phyloP scores from a whole-genome alignment of 2,797 vertebrate species.

The Dermochelys coriacea region DNA sequence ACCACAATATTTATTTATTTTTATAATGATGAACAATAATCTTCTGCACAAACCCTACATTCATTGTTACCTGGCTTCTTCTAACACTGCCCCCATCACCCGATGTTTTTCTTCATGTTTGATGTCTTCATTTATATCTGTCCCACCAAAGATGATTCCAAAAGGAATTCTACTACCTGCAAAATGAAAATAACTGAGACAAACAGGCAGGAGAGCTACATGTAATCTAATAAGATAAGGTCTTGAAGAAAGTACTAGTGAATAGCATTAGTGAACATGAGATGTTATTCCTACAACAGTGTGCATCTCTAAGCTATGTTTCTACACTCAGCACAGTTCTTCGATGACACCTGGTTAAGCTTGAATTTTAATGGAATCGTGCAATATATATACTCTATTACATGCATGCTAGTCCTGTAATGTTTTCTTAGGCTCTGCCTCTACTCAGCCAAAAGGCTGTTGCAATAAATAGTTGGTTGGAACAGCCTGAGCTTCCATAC shows the following conservation, averaged over 20 bases:
- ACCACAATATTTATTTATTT: neutral
- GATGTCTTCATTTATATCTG: constrained; percentile 96
- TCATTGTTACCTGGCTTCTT: constrained; percentile 88
- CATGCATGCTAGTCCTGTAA: neutral
- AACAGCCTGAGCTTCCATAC: neutral
- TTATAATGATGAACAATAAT: neutral
- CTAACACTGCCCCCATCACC: constrained; percentile 91
- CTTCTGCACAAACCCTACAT: neutral
- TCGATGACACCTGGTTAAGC: neutral
- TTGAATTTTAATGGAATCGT: accelerated
- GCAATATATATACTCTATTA: neutral
- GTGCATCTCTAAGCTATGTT: neutral
- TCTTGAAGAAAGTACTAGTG: neutral
- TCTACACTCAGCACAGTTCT: neutral
- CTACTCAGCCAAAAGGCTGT: neutral
- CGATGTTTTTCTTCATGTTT: constrained; percentile 86
- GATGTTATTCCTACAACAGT: neutral
- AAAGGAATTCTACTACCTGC: constrained; percentile 89
- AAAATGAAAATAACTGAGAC: neutral
- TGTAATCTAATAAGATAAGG: accelerated
- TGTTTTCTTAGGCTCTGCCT: neutral
- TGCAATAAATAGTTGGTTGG: neutral
- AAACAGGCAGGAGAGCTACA: neutral
- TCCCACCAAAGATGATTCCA: constrained; percentile 95
- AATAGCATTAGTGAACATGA: neutral